Percentiles rank a stretch among this genome's conserved stretches.
Evolutionary conservation across 2,113 vertebrate species (phyloP).

Genomic region (Phycodurus eques): DNA sequence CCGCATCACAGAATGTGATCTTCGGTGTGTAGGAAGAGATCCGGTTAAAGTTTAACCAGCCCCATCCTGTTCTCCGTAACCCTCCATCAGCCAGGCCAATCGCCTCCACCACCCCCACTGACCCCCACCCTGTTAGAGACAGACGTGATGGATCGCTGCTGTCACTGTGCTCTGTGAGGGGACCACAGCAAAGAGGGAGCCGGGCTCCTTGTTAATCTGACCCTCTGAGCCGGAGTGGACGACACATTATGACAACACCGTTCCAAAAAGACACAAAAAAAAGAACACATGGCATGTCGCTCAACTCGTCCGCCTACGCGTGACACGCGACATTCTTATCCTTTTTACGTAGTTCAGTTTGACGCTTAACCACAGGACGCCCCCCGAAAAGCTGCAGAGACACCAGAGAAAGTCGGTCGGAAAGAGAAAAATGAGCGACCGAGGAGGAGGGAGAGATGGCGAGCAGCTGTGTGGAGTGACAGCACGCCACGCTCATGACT

Average conservation of each 20-base stretch:
- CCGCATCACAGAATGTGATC: constrained; percentile 52
- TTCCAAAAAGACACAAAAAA: constrained; percentile 25
- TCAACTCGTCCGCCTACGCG: constrained; percentile 49
- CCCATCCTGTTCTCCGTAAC: constrained; percentile 69
- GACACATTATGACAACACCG: constrained; percentile 67
- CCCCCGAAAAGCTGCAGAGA: constrained; percentile 33
- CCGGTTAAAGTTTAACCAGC: constrained; percentile 97
- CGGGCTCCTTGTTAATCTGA: constrained; percentile 72
- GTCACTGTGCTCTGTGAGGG: constrained; percentile 66
- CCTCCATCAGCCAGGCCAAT: constrained; percentile 45
- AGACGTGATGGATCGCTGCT: constrained; percentile 76
- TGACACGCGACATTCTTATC: constrained; percentile 17
- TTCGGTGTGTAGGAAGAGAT: constrained; percentile 72
- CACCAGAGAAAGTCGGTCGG: constrained; percentile 52
- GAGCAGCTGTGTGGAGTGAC: constrained; percentile 71
- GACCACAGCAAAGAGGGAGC: constrained; percentile 57
- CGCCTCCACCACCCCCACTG: constrained; percentile 59
- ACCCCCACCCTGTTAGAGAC: constrained; percentile 77
- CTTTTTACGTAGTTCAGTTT: constrained; percentile 37
- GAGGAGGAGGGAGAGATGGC: constrained; percentile 47
- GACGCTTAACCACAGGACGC: constrained; percentile 28
- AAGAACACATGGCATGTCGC: constrained; percentile 52
- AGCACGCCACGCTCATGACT: constrained; percentile 56
- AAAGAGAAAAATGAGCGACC: constrained; percentile 58
- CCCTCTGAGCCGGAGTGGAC: constrained; percentile 66